A percentile compares a stretch with the other conserved stretches of the same genome.
Evolutionary conservation across 2,113 vertebrate genomes (phyloP).

Genomic region (Panthera leo): DNA sequence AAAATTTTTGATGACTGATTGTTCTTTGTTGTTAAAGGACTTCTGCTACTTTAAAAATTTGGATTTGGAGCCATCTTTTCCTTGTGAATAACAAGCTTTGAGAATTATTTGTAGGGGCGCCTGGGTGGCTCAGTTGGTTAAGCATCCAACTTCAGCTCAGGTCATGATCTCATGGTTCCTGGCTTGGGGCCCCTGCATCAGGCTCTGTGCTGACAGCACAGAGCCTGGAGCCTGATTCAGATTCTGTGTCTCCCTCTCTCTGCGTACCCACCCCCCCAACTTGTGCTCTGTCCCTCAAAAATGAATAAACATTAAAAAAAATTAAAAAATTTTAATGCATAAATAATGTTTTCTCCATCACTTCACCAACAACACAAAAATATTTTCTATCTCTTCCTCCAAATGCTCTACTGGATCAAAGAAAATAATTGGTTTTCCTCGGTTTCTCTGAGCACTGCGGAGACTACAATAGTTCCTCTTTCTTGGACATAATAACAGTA

Average conservation of each 20-base stretch:
- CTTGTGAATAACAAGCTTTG: background rate
- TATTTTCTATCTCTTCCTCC: background rate
- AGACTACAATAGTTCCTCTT: background rate
- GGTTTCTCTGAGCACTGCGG: background rate
- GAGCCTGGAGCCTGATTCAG: no score
- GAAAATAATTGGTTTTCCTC: background rate
- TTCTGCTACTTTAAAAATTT: background rate
- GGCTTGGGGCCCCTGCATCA: no score
- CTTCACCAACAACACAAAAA: background rate
- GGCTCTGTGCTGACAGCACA: no score
- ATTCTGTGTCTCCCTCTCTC: no score
- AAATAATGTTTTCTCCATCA: background rate
- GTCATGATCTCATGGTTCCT: no score
- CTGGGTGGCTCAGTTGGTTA: no score
- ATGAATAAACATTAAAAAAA: no score
- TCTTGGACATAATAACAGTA: background rate
- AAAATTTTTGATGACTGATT: background rate
- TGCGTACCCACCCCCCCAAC: no score
- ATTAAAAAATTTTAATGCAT: background rate
- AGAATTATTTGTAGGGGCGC: no score
- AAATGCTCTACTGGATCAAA: background rate
- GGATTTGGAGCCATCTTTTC: background rate
- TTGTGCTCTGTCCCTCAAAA: no score
- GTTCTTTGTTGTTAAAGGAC: conserved; percentile 4
- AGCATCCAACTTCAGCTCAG: no score